Evolutionary conservation across 92 coral and sea anemone species (phyloP), one percentile per base, ranked within the genome.

Genomic region (Siderastrea siderea): DNA sequence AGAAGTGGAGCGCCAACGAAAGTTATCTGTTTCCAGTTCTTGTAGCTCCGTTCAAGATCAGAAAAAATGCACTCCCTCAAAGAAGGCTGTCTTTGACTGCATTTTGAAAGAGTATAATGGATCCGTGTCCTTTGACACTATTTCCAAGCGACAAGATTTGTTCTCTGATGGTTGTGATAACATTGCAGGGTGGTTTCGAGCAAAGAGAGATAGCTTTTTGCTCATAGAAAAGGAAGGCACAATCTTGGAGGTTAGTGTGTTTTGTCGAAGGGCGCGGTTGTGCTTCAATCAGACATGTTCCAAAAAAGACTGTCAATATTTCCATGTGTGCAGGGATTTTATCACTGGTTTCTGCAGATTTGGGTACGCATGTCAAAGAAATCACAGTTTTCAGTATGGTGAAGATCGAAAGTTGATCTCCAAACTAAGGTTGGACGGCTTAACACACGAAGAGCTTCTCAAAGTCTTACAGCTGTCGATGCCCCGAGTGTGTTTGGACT

Each of bases 401-500:
- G 68, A 51, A 15, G 78, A 74, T 48, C 74, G 77, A 54, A 49
- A 77, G 53, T 50, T 87, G 10, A 80, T 82, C n/a, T 64, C 68
- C 62, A 74, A 77, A 60, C 77, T 93, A 19, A 79, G 68, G 7
- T 75, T 93, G 75, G 68, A 62, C 60, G 87, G 81, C 2, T 77
- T 93, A 19, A 90, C 83, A 6, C 83, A 81, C 26, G 79, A 71
- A 19, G 84, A 93, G 57, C 90, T 93, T 1, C 83, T 81, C 7
- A 86, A 61, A 3, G 68, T 93, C 5, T 63, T 93, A 26, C 87
- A 74, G 10, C 84, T 87, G 2, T 90, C 93, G 9, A 59, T 88
- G 77, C 93, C 93, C 6, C 93, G 74, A 53, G 93, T 90, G 2
- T 90, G 93, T 53, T 57, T 73, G 47, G 79, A 90, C 11, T 90